Percentiles rank a stretch among this genome's conserved stretches.
Conservation (phyloP, 2,797 vertebrate genomes). For the Neoniphon sammara region DNA sequence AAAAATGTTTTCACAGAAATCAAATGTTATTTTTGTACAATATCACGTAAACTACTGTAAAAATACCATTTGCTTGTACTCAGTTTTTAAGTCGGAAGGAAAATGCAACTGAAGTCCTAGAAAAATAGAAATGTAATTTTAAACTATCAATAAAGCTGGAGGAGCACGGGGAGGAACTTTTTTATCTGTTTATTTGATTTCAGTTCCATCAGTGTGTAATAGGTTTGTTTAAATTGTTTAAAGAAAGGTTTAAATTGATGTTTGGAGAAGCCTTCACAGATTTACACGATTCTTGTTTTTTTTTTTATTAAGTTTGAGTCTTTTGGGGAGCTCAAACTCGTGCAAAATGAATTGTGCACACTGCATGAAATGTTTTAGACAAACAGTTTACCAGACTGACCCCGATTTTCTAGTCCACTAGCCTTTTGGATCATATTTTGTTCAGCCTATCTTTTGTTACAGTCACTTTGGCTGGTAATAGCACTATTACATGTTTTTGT, state of each 20-base stretch:
- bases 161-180: conserved; percentile 95
- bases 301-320: no score
- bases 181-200: conserved; percentile 66
- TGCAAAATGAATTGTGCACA: no score
- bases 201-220: not conserved
- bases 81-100: conserved; percentile 99
- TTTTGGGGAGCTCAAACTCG: no score
- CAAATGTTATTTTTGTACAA: conserved; percentile 99
- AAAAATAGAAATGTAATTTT: conserved; percentile 99
- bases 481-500: no score
- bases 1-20: conserved; percentile 99
- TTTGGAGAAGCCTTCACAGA: not conserved
- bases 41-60: conserved; percentile 99
- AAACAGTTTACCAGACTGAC: not conserved
- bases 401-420: not conserved
- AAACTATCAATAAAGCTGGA: conserved; percentile 99
- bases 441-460: no score
- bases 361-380: no score
- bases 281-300: no score
- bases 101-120: conserved; percentile 99
- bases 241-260: not conserved
- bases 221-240: no score
- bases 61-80: conserved; percentile 99
- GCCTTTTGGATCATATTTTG: no score
- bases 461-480: not conserved